Conservation (phyloP, 2,113 vertebrate genomes). For the Gopherus evgoodei region DNA sequence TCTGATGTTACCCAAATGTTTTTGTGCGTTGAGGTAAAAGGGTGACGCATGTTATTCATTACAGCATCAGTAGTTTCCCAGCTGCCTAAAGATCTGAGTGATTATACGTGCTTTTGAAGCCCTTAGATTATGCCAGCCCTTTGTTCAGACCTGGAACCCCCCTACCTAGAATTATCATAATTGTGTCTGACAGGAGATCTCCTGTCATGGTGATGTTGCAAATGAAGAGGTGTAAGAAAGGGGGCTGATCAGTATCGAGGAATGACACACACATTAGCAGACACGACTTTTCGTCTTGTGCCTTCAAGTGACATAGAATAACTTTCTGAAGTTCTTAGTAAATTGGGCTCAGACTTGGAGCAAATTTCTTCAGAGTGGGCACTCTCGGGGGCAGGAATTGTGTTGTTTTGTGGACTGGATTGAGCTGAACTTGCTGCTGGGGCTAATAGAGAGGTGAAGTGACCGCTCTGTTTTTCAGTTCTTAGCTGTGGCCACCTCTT, state of each 20-base stretch:
- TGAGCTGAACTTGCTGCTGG: background rate
- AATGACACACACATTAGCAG: rapidly evolving
- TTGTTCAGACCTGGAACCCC: background rate
- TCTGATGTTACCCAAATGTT: background rate
- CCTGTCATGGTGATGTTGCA: rapidly evolving
- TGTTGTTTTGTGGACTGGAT: rapidly evolving
- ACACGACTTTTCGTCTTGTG: background rate
- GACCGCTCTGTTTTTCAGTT: no score
- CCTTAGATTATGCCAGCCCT: background rate
- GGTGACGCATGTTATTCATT: background rate
- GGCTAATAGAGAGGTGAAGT: background rate
- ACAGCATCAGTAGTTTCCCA: background rate
- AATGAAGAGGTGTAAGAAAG: rapidly evolving
- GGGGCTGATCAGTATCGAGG: rapidly evolving
- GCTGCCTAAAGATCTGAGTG: background rate
- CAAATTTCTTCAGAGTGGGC: rapidly evolving
- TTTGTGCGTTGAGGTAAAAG: background rate
- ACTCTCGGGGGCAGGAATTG: rapidly evolving
- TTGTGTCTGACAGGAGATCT: background rate
- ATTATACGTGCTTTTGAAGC: background rate
- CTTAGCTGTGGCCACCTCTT: background rate
- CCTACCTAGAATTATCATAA: background rate
- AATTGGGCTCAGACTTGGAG: background rate
- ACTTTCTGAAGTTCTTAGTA: background rate
- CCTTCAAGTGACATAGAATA: background rate